A percentile compares a stretch with the other conserved stretches of the same genome.
phyloP scores from a whole-genome alignment of 2,113 vertebrate genomes.

The Abramis brama region DNA sequence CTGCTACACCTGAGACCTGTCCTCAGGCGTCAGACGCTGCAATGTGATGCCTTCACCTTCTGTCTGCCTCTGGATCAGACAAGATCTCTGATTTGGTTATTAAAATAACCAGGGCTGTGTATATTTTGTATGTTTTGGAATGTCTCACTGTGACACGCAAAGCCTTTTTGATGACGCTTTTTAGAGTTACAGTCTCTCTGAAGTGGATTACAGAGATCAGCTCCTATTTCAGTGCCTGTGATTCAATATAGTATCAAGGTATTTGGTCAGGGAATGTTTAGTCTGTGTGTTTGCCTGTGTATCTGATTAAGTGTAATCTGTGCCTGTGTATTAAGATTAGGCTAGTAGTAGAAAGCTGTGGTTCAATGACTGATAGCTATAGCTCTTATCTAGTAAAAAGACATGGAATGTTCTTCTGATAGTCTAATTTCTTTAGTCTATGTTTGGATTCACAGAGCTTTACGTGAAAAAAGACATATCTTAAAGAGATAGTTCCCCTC shows the following conservation, averaged over 20 bases:
- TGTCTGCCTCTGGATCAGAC: conserved; percentile 7
- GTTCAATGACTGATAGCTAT: not conserved
- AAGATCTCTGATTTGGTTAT: not conserved
- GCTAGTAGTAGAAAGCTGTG: not conserved
- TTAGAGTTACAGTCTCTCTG: not conserved
- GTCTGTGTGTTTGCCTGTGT: conserved; percentile 17
- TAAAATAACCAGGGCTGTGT: not conserved
- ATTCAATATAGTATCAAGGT: not conserved
- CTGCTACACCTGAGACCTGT: conserved; percentile 22
- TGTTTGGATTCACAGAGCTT: not conserved
- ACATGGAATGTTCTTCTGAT: not conserved
- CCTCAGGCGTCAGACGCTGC: not conserved
- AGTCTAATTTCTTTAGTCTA: not conserved
- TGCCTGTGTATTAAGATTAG: not conserved
- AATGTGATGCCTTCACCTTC: not conserved
- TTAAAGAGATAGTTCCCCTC: not conserved
- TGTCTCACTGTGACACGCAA: not conserved
- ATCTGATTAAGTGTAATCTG: conserved; percentile 1
- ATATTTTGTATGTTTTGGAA: not conserved
- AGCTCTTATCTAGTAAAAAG: not conserved
- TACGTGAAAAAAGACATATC: not conserved
- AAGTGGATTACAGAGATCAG: conserved; percentile 24
- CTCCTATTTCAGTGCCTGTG: not conserved
- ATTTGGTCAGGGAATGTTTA: conserved; percentile 10
- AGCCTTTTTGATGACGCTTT: conserved; percentile 16